phyloP scores from a whole-genome alignment of 2,797 vertebrate genomes.

The Mus caroli region DNA sequence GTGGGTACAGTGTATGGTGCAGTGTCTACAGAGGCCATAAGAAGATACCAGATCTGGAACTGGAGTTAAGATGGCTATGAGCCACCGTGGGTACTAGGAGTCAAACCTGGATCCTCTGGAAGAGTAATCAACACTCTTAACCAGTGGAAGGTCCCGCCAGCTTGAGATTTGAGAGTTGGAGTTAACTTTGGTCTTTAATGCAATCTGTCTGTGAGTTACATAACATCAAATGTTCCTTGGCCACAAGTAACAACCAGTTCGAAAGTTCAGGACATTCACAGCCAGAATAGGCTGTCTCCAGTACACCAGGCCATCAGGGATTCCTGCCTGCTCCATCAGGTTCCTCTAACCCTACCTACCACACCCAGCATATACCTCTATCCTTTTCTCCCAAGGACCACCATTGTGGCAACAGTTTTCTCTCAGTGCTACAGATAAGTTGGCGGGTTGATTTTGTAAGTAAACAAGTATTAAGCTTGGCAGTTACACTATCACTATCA shows the following conservation, averaged over 20 bases:
- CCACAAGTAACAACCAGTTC: background rate
- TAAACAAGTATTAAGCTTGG: background rate
- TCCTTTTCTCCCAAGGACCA: background rate
- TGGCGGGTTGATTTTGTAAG: background rate
- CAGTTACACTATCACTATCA: background rate
- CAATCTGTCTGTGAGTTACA: background rate
- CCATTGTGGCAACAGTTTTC: background rate
- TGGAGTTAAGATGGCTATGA: background rate
- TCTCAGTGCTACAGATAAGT: background rate
- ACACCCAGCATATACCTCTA: accelerated
- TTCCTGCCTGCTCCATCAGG: background rate
- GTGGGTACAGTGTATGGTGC: background rate
- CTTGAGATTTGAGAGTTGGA: background rate
- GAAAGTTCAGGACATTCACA: background rate
- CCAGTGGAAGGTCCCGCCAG: background rate
- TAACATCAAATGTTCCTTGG: background rate
- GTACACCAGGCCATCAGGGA: background rate
- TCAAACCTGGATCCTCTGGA: background rate
- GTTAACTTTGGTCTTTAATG: background rate
- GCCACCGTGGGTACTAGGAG: background rate
- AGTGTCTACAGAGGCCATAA: background rate
- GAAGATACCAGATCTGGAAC: background rate
- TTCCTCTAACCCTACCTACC: background rate
- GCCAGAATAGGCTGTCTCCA: background rate
- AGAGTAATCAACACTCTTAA: background rate